Conservation (phyloP, 2,888 invertebrate genomes). For the Acronicta alni region DNA sequence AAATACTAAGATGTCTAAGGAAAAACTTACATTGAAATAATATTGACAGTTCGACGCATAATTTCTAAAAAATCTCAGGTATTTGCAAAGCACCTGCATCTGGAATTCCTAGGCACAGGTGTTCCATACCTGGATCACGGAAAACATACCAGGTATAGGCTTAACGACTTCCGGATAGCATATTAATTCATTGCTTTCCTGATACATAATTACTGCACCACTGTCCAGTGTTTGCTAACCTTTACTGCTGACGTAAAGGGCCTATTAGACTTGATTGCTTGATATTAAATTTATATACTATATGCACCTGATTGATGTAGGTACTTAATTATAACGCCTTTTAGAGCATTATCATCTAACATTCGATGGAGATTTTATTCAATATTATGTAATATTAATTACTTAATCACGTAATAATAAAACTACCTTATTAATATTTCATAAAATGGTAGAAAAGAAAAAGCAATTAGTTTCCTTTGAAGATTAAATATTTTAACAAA, state of each 20-base stretch:
- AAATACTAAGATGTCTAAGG: no score
- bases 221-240: conserved; percentile 7
- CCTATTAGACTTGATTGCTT: conserved; percentile 13
- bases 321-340: conserved; percentile 11
- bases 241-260: not conserved
- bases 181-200: conserved; percentile 57
- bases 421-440: no score
- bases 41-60: conserved; percentile 4
- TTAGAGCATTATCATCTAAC: not conserved
- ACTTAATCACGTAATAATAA: no score
- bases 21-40: conserved; percentile 14
- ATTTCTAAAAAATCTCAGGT: conserved; percentile 19
- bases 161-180: conserved; percentile 52
- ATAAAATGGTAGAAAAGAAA: no score
- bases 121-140: conserved; percentile 49
- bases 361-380: no score
- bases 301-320: conserved; percentile 9
- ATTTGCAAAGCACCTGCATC: conserved; percentile 40
- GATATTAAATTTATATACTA: not conserved
- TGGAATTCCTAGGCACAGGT: conserved; percentile 48
- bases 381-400: no score
- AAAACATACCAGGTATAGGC: conserved; percentile 42
- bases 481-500: no score
- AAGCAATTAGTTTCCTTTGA: no score
- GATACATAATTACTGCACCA: conserved; percentile 39